Evolutionary conservation across 2,797 vertebrate genomes (phyloP), one percentile per base, ranked within the genome.

Genomic region (Allobates femoralis): DNA sequence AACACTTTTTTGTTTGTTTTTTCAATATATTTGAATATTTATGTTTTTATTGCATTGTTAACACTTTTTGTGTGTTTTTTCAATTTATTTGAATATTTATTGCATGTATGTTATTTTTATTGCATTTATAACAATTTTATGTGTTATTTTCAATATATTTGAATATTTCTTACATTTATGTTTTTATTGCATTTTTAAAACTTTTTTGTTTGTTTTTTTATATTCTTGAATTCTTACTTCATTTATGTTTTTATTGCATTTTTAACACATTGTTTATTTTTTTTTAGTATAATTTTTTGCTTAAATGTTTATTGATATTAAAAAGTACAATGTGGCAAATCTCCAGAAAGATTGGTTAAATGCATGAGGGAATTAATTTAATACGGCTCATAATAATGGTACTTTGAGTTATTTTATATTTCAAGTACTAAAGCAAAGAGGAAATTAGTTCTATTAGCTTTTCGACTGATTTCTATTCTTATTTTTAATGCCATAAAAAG

Each of bases 401-500:
- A 74, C 67, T 81, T 55, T 51, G 46, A 4, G 21, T 19, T 69
- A 58, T 10, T 78, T 78, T 78, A 78, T 37, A 30, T 58, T 62
- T 79, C 34, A 76, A 56, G 78, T 50, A 30, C 32, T 53, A 67
- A 85, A 62, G 51, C 50, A 79, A 79, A 71, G 79, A 74, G 30
- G 53, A 73, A 87, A 84, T 74, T 51, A 79, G 55, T 79, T 83
- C 37, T 73, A 83, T 83, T 87, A 41, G 53, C n/a, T 73, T 83
- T 79, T 84, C 50, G 14, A 69, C 62, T 16, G 89, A 90, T 91
- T 92, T 90, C 91, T 92, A 86, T 90, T 92, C 90, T 90, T 90
- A 87, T 91, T 92, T 93, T 89, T 90, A 90, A 90, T 87, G 84
- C 51, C 90, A 91, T 89, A 90, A 85, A 90, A 82, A 89, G 89